phyloP scores from a whole-genome alignment of 2,797 vertebrate genomes.

The Takifugu rubripes region DNA sequence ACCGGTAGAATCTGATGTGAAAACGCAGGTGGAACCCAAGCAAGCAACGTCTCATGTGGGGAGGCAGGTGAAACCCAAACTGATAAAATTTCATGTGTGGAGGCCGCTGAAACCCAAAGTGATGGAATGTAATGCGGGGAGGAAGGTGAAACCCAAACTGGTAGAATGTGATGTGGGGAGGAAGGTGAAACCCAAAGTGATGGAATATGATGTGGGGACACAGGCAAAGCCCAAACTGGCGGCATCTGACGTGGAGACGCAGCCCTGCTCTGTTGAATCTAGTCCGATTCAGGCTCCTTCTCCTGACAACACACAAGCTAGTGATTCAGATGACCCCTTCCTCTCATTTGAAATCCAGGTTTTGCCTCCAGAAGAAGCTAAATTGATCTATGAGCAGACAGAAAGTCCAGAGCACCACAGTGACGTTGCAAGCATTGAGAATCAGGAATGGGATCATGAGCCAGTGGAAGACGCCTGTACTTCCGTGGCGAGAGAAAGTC shows the following conservation, averaged over 20 bases:
- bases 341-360: slow-evolving; percentile 52
- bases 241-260: slow-evolving; percentile 1
- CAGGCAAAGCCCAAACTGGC: no score
- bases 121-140: no score
- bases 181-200: no score
- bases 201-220: no score
- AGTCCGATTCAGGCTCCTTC: not conserved
- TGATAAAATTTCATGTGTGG: no score
- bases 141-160: no score
- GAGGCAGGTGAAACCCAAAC: no score
- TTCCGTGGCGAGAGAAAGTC: not conserved
- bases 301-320: not conserved
- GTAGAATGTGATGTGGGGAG: no score
- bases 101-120: no score
- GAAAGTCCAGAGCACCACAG: not conserved
- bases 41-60: no score
- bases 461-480: no score
- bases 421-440: not conserved
- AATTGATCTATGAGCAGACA: slow-evolving; percentile 34
- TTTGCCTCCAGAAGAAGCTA: slow-evolving; percentile 57
- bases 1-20: not conserved
- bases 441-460: not conserved
- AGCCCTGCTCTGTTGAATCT: not conserved
- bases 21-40: not conserved
- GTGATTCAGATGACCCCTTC: slow-evolving; percentile 22